These are phyloP conservation scores for human (Homo sapiens) DNA, from an alignment of 2,113 vertebrate genomes.

Conservation along the genomic window DNA sequence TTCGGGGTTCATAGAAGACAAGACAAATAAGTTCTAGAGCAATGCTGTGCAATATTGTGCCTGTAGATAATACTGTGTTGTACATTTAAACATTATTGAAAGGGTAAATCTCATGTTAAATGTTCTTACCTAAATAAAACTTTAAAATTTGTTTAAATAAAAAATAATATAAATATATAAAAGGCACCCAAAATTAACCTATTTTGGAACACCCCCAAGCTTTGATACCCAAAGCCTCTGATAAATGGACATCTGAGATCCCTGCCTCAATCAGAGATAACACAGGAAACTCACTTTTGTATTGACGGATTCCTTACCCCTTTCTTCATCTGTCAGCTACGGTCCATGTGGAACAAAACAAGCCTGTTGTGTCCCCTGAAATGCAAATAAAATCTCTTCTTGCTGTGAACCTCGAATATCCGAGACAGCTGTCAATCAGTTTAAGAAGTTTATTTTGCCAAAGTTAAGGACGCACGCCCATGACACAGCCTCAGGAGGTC, in stretches of 20 bases:
- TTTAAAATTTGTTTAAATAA: background rate
- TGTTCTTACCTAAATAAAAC: too few relatives aligned
- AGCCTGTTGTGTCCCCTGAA: background rate
- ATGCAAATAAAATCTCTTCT: background rate
- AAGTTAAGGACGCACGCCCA: too few relatives aligned
- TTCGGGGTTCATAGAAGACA: too few relatives aligned
- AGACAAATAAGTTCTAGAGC: background rate
- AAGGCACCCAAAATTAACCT: background rate
- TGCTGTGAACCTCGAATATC: background rate
- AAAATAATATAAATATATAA: background rate
- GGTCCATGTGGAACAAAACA: background rate
- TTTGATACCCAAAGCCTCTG: background rate
- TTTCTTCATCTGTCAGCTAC: background rate
- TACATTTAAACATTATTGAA: too few relatives aligned
- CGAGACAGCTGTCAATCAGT: too few relatives aligned
- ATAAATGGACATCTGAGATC: background rate
- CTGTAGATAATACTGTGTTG: background rate
- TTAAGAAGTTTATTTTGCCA: too few relatives aligned
- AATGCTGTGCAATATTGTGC: background rate
- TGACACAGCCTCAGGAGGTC: too few relatives aligned
- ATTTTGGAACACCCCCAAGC: background rate
- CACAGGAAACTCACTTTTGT: too few relatives aligned
- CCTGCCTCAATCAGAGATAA: background rate
- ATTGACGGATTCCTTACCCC: background rate
- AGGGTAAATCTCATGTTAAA: too few relatives aligned